phyloP scores from a whole-genome alignment of 1,140 invertebrate species.

The Leptinotarsa undecemlineata region DNA sequence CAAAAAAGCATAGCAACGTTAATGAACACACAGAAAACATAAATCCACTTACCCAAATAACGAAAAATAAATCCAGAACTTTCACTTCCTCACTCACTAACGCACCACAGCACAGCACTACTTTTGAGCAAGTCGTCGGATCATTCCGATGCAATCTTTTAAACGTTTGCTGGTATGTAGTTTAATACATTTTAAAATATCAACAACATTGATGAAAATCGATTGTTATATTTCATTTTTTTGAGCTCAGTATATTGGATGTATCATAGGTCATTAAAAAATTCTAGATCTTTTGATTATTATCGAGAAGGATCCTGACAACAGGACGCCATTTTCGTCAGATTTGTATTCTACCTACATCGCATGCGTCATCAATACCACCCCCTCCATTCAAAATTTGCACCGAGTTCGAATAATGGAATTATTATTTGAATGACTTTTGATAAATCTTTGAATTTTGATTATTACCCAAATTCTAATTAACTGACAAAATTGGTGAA shows the following conservation, averaged over 20 bases:
- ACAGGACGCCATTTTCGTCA: constrained; percentile 52
- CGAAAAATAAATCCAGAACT: constrained; percentile 20
- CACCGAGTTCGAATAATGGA: not conserved
- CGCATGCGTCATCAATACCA: constrained; percentile 20
- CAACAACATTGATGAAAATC: constrained; percentile 29
- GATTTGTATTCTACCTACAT: constrained; percentile 20
- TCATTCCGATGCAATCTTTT: constrained; percentile 34
- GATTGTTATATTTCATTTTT: constrained; percentile 38
- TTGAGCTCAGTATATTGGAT: constrained; percentile 46
- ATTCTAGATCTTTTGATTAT: constrained; percentile 45
- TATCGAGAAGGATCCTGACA: constrained; percentile 49
- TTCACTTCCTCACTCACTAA: constrained; percentile 31
- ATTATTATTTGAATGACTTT: too few species aligned
- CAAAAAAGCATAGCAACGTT: constrained; percentile 17
- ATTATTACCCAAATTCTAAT: too few species aligned
- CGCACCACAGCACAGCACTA: constrained; percentile 31
- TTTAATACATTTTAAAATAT: constrained; percentile 40
- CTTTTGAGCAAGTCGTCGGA: constrained; percentile 12
- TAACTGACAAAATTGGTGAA: too few species aligned
- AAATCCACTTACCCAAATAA: constrained; percentile 30
- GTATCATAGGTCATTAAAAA: constrained; percentile 51
- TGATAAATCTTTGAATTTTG: too few species aligned
- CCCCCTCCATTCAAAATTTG: not conserved
- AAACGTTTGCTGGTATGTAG: constrained; percentile 27
- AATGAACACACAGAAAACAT: constrained; percentile 7